Evolutionary conservation across 2,888 invertebrate species (phyloP), one percentile per base, ranked within the genome.

Genomic region (Pollenia amentaria): DNA sequence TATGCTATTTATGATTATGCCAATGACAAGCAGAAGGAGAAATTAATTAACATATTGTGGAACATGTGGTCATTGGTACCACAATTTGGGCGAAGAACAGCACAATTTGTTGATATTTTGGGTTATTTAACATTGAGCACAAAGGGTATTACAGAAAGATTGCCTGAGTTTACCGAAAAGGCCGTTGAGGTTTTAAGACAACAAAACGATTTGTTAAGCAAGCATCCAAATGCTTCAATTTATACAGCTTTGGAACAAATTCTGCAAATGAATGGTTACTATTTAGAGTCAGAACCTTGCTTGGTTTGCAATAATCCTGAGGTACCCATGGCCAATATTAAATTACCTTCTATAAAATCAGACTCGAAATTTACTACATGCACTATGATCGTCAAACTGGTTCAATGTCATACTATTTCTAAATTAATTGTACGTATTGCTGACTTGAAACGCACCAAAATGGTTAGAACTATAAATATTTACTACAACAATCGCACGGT

Each of bases 351-450:
- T 0, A 97, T 99, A 85, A 98, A 99, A 94, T 96, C 97, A 84
- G 99, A 99, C 94, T 98, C 98, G 1, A 98, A 99, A 94, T 99
- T 98, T 93, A 99, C 99, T 4, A 99, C 99, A 1, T 99, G 98
- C 11, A 98, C 99, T 1, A 99, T 99, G 94, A 99, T 99, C 88
- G 98, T 99, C 72, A 99, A 99, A 94, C 94, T 99, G 88, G 96
- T 98, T 57, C 98, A 98, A 89, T 98, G 98, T 91, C 98, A 99
- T 93, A 98, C 97, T 89, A 98, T 99, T 89, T 97, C 98, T 90
- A 97, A 98, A 91, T 97, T 99, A 89, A 97, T 97, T 51, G 95
- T 99, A 57, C 96, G 98, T 80, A 97, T 99, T 91, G 97, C 97
- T 10, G 99, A 99, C 93, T 95, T 99, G 88, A 99, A 99, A 93